phyloP scores from a whole-genome alignment of 2,888 invertebrate genomes.

The Phengaris arion region DNA sequence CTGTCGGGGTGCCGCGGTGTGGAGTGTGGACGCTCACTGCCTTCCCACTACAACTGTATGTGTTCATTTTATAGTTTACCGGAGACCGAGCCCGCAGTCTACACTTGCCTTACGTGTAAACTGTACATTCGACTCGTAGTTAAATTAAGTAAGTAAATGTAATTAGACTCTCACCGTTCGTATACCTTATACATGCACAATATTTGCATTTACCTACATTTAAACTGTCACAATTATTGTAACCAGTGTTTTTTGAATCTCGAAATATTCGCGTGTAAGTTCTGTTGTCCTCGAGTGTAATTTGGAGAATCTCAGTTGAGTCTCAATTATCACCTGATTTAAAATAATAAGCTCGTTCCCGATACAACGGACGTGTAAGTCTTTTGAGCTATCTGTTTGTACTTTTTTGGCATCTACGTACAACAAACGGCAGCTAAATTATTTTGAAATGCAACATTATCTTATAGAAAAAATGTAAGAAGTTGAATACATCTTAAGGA shows the following conservation, averaged over 20 bases:
- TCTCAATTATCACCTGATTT: conserved; percentile 3
- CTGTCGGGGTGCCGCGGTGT: conserved; percentile 35
- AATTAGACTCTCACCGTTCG: conserved; percentile 31
- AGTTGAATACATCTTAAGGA: background rate
- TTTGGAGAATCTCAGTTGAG: conserved; percentile 21
- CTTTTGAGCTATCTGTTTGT: background rate
- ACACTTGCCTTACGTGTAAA: conserved; percentile 60
- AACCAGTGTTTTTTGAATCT: conserved; percentile 33
- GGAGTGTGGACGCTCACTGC: conserved; percentile 56
- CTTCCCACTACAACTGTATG: conserved; percentile 55
- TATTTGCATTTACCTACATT: conserved; percentile 57
- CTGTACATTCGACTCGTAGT: conserved; percentile 35
- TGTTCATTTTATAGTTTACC: conserved; percentile 62
- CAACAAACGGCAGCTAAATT: background rate
- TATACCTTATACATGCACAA: conserved; percentile 52
- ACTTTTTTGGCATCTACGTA: background rate
- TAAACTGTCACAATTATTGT: conserved; percentile 48
- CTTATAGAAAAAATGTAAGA: background rate
- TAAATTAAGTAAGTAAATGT: conserved; percentile 31
- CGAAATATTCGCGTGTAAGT: conserved; percentile 33
- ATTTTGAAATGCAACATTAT: background rate
- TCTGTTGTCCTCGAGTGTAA: conserved; percentile 33
- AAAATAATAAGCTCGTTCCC: background rate
- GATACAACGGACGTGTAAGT: background rate
- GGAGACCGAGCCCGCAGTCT: conserved; percentile 41